Evolutionary conservation across 2,113 vertebrate genomes (phyloP).

Genomic region (Lipophrys pholis): DNA sequence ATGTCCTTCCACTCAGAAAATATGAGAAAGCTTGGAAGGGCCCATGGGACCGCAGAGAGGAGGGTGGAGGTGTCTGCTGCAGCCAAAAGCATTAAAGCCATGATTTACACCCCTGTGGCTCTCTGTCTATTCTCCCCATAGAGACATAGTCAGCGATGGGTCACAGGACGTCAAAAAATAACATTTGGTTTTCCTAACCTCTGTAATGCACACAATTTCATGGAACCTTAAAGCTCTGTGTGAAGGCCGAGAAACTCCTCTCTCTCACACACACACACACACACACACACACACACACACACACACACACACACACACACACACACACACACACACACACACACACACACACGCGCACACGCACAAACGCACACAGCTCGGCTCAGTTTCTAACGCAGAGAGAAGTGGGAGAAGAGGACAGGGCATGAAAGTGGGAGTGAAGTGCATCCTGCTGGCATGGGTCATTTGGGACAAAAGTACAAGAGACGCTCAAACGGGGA

Average conservation of each 20-base stretch:
- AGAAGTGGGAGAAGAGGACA: conserved; percentile 29
- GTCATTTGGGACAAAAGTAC: conserved; percentile 65
- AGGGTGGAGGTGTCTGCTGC: conserved; percentile 71
- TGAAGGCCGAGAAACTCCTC: conserved; percentile 53
- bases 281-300: conserved; percentile 20
- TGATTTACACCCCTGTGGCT: conserved; percentile 83
- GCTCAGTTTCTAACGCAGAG: conserved; percentile 41
- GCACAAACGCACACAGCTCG: conserved; percentile 11
- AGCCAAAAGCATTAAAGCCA: conserved; percentile 82
- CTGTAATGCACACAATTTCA: conserved; percentile 77
- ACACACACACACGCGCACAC: neutral
- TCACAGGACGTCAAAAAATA: conserved; percentile 82
- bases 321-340: neutral
- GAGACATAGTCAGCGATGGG: conserved; percentile 71
- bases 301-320: neutral
- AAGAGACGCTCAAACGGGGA: conserved; percentile 51
- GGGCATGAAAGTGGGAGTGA: conserved; percentile 33
- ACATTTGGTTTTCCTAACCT: conserved; percentile 83
- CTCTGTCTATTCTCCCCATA: conserved; percentile 73
- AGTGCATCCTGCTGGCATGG: conserved; percentile 53
- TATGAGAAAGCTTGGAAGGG: conserved; percentile 48
- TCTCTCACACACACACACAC: neutral
- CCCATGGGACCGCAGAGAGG: conserved; percentile 38
- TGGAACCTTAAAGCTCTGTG: conserved; percentile 72
- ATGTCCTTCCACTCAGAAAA: conserved; percentile 62